Evolutionary conservation across 2,888 invertebrate genomes (phyloP), one percentile per base, ranked within the genome.

Genomic region (Meandrusa payeni): DNA sequence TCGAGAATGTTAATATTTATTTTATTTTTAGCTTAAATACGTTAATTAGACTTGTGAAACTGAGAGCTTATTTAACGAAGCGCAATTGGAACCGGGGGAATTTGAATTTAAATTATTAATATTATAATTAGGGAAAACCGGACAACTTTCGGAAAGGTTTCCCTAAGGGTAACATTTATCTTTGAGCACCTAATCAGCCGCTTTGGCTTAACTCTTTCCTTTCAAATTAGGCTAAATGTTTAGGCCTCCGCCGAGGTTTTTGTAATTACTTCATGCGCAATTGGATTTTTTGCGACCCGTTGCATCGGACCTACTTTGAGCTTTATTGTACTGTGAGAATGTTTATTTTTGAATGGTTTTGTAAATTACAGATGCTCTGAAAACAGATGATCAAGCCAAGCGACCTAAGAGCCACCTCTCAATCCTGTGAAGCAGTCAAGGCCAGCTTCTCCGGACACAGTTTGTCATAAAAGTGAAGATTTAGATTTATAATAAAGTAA

Each of bases 71-170:
- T 4, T 10, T 39, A 23, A 24, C n/a, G 15, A 24, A 17, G 10
- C 17, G 6, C 11, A 13, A 36, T 26, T 12, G 36, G n/a, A 15
- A 9, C 7, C n/a, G n/a, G n/a, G 24, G 24, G 26, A 17, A 10
- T 50, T 47, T 33, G 42, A 22, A 50, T 57, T 47, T 73, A 67
- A 75, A 69, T 74, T 67, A 75, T 76, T 72, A 68, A 72, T 66
- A 69, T 64, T 59, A 58, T 56, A 69, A 75, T 76, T 68, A 71
- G 51, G 31, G 54, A 38, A 50, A 43, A 41, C 55, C 44, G 43
- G 51, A 56, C 53, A 53, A n/a, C n/a, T n/a, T 61, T 26, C 10
- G 17, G 6, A 36, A 24, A 17, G 15, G 3, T 26, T 26, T 32
- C 19, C 17, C 17, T 27, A 59, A 60, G 56, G 52, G 55, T 47